These are phyloP conservation scores for Pachyseris speciosa DNA, from an alignment of 64 coral and sea anemone species.

Conservation along the genomic window DNA sequence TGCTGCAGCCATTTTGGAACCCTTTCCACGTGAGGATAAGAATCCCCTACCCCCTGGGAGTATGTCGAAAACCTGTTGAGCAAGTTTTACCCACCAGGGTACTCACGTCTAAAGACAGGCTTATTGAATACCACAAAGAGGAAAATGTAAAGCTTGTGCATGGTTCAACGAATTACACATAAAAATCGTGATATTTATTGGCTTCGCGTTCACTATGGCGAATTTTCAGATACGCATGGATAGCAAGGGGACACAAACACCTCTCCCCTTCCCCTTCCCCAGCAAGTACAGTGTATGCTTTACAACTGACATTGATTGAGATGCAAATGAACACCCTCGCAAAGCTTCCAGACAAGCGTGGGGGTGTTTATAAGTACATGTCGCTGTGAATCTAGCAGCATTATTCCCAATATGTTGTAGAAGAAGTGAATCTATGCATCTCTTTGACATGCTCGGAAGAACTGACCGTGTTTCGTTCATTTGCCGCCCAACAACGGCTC, in stretches of 20 bases:
- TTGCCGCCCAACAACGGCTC: not conserved
- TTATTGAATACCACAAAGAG: not conserved
- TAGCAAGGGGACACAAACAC: too few relatives aligned
- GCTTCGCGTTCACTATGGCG: too few relatives aligned
- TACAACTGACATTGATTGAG: not conserved
- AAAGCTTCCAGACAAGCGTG: not conserved
- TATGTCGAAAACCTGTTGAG: too few relatives aligned
- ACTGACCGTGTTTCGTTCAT: not conserved
- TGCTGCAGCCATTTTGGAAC: slow-evolving; percentile 78
- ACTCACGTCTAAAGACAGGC: not conserved
- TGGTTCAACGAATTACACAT: too few relatives aligned
- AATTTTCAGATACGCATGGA: too few relatives aligned
- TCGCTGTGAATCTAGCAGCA: not conserved
- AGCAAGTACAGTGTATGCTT: not conserved
- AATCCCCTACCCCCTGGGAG: too few relatives aligned
- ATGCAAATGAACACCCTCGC: not conserved
- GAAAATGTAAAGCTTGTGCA: not conserved
- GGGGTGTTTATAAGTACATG: not conserved
- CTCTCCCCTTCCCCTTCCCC: not conserved
- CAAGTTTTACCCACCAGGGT: not conserved
- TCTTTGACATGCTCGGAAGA: not conserved
- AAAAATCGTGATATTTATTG: too few relatives aligned
- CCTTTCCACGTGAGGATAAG: slow-evolving; percentile 45
- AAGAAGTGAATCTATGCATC: not conserved
- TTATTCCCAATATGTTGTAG: not conserved